Evolutionary conservation across 2,113 vertebrate genomes (phyloP).

Genomic region (Egretta garzetta): DNA sequence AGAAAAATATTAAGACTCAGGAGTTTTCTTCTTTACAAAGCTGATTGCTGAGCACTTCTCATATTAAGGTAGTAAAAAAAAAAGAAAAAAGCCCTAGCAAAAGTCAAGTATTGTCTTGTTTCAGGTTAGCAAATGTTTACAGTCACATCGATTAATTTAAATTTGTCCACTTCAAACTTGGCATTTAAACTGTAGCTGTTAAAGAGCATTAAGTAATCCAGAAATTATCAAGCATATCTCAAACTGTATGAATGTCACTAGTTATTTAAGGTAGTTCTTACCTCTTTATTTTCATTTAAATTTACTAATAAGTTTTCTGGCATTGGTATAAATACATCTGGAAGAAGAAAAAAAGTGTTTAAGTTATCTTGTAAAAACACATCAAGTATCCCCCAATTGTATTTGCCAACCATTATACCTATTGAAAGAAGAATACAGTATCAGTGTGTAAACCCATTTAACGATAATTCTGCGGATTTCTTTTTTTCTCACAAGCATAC

Average conservation of each 20-base stretch:
- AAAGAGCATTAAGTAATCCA: not conserved
- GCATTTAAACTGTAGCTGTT: not conserved
- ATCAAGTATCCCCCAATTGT: not conserved
- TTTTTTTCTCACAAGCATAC: not conserved
- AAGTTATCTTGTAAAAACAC: not conserved
- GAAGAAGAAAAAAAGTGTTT: constrained; percentile 45
- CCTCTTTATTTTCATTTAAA: constrained; percentile 98
- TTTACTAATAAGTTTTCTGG: constrained; percentile 97
- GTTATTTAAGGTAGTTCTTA: constrained; percentile 71
- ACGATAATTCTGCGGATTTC: not conserved
- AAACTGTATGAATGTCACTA: not conserved
- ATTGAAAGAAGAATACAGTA: not conserved
- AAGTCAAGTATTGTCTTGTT: not conserved
- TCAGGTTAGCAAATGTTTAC: not conserved
- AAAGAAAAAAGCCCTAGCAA: not conserved
- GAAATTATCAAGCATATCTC: not conserved
- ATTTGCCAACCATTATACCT: not conserved
- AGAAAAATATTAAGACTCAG: not conserved
- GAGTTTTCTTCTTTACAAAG: not conserved
- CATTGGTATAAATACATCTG: constrained; percentile 98
- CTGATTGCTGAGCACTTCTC: not conserved
- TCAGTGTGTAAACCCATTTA: not conserved
- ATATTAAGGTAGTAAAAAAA: not conserved
- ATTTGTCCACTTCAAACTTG: not conserved
- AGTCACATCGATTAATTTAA: not conserved